phyloP scores from a whole-genome alignment of 64 coral and sea anemone species.

The Cladopsammia gracilis region DNA sequence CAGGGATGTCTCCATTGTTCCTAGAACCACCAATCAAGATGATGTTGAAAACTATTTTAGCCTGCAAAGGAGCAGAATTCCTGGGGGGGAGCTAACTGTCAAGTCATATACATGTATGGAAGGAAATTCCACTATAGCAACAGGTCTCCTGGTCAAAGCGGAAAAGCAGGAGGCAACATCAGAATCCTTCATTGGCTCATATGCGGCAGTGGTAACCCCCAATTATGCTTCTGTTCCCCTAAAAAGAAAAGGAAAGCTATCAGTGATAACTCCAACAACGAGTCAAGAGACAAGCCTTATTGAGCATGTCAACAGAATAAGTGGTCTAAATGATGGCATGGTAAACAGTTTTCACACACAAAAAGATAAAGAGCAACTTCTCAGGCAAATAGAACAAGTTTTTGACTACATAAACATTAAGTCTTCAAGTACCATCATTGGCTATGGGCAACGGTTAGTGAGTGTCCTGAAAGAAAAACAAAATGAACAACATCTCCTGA shows the following conservation, averaged over 20 bases:
- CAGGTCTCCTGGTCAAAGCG: neutral
- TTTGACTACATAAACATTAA: slow-evolving; percentile 37
- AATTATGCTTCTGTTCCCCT: slow-evolving; percentile 6
- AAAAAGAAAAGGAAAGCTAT: neutral
- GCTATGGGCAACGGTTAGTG: neutral
- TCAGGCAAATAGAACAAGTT: slow-evolving; percentile 18
- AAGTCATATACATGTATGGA: neutral
- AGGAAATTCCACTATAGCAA: neutral
- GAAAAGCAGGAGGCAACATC: neutral
- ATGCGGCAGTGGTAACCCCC: neutral
- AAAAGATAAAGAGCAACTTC: slow-evolving; percentile 9
- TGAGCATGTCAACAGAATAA: no score
- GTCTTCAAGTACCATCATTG: neutral
- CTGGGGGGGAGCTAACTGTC: neutral
- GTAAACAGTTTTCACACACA: neutral
- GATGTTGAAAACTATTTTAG: neutral
- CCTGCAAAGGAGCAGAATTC: neutral
- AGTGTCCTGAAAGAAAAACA: neutral
- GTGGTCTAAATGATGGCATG: no score
- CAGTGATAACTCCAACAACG: neutral
- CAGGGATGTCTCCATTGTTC: neutral
- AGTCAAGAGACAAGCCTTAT: neutral
- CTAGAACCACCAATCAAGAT: neutral
- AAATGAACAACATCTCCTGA: neutral
- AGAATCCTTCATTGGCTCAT: neutral